Percentiles rank a stretch among this genome's conserved stretches.
Conservation (phyloP, 2,888 invertebrate genomes). For the Ethmia dodecea region DNA sequence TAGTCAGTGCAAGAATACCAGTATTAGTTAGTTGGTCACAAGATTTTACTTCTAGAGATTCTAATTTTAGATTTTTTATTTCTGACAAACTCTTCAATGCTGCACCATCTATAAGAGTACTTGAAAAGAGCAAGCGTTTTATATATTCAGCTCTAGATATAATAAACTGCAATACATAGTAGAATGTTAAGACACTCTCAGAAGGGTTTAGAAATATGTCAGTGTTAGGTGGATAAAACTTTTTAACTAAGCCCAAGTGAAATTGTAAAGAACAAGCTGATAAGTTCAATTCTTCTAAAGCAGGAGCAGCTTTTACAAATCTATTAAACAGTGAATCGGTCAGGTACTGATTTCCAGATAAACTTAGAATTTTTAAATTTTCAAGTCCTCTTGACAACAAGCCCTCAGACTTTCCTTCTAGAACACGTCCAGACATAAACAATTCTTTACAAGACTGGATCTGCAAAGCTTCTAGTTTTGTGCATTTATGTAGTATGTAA, state of each 20-base stretch:
- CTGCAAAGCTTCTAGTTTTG: constrained; percentile 75
- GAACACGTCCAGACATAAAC: constrained; percentile 84
- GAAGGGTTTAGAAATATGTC: constrained; percentile 69
- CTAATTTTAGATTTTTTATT: constrained; percentile 68
- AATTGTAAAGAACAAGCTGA: constrained; percentile 84
- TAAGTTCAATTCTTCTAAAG: constrained; percentile 79
- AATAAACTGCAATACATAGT: constrained; percentile 79
- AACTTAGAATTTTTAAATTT: constrained; percentile 76
- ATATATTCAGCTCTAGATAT: constrained; percentile 69
- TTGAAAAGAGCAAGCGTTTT: constrained; percentile 80
- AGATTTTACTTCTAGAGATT: constrained; percentile 67
- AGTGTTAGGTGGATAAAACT: constrained; percentile 78
- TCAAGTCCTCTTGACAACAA: constrained; percentile 60
- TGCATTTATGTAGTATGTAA: constrained; percentile 74
- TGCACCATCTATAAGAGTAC: constrained; percentile 81
- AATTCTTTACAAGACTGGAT: constrained; percentile 82
- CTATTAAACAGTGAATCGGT: constrained; percentile 85
- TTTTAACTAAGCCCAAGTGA: constrained; percentile 81
- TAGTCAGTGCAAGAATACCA: constrained; percentile 74
- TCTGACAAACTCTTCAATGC: constrained; percentile 76
- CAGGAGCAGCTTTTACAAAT: constrained; percentile 78
- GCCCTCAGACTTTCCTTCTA: constrained; percentile 79
- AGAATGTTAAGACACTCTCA: constrained; percentile 84
- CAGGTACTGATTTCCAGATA: constrained; percentile 83
- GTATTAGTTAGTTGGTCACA: constrained; percentile 81